phyloP scores from a whole-genome alignment of 2,888 invertebrate species.

The Brachylomia viminalis region DNA sequence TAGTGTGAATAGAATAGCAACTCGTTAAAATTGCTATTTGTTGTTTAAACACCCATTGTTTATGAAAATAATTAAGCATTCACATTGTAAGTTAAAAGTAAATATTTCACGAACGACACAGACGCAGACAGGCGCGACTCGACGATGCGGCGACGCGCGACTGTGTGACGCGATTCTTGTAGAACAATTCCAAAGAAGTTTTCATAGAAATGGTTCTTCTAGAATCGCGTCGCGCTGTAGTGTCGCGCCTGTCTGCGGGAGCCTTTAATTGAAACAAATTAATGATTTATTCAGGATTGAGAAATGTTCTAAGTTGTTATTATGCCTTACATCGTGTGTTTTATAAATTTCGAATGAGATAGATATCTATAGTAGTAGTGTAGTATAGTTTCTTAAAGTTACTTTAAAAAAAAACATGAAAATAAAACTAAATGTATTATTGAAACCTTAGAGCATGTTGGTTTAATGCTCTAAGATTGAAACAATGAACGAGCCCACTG shows the following conservation, averaged over 20 bases:
- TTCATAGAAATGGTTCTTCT: too few relatives aligned
- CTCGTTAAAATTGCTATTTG: slow-evolving; percentile 7
- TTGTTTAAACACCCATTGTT: slow-evolving; percentile 39
- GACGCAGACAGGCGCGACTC: too few relatives aligned
- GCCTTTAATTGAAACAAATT: not conserved
- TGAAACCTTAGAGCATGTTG: too few relatives aligned
- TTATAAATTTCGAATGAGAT: too few relatives aligned
- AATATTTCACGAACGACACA: not conserved
- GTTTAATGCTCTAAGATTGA: too few relatives aligned
- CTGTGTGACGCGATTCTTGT: too few relatives aligned
- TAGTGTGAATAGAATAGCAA: slow-evolving; percentile 19
- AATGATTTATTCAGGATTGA: not conserved
- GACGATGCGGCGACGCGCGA: too few relatives aligned
- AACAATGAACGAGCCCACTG: slow-evolving; percentile 26
- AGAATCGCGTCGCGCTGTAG: too few relatives aligned
- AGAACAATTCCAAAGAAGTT: too few relatives aligned
- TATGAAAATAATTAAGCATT: slow-evolving; percentile 12
- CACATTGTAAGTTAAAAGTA: not conserved
- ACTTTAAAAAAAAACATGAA: not conserved
- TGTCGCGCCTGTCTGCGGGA: too few relatives aligned
- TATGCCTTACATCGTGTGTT: not conserved
- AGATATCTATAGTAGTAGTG: too few relatives aligned
- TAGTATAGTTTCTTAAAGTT: too few relatives aligned
- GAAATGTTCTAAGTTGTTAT: not conserved
- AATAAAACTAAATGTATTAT: not conserved